Evolutionary conservation across 2,113 vertebrate genomes (phyloP).

Genomic region (Podarcis raffonei): DNA sequence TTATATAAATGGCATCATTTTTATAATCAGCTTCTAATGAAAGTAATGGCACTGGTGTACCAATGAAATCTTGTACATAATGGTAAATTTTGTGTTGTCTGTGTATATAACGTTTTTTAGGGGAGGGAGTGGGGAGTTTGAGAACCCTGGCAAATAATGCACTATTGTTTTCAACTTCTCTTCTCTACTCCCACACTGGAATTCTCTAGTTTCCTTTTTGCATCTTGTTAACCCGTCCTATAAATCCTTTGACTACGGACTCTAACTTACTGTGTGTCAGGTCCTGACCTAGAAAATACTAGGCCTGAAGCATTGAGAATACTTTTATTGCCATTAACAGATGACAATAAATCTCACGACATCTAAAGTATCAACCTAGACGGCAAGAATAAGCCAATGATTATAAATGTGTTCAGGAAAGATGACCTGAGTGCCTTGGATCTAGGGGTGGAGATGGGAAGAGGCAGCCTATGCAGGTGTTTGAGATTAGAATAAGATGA

Average conservation of each 20-base stretch:
- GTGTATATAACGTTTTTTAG: not conserved
- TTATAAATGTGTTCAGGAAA: constrained; percentile 60
- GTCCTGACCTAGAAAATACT: constrained; percentile 4
- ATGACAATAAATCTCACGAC: constrained; percentile 27
- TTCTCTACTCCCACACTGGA: not conserved
- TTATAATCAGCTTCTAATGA: too few species aligned
- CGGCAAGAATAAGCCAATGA: constrained; percentile 49
- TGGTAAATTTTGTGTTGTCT: too few species aligned
- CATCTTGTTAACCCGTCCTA: constrained; percentile 1
- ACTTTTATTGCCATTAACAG: not conserved
- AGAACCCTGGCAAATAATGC: not conserved
- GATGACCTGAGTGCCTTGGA: constrained; percentile 60
- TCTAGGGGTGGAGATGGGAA: constrained; percentile 37
- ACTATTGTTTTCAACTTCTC: not conserved
- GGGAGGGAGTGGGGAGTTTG: not conserved
- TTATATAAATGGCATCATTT: too few species aligned
- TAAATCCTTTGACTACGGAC: not conserved
- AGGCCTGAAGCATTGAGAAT: not conserved
- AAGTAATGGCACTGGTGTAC: too few species aligned
- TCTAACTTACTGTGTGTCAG: not conserved
- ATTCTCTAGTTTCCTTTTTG: not conserved
- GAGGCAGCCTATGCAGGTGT: constrained; percentile 63
- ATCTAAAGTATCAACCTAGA: constrained; percentile 58
- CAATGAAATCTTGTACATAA: too few species aligned
- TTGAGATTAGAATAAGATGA: constrained; percentile 66